Conservation (phyloP, 2,113 vertebrate genomes). For the Sturnira hondurensis region DNA sequence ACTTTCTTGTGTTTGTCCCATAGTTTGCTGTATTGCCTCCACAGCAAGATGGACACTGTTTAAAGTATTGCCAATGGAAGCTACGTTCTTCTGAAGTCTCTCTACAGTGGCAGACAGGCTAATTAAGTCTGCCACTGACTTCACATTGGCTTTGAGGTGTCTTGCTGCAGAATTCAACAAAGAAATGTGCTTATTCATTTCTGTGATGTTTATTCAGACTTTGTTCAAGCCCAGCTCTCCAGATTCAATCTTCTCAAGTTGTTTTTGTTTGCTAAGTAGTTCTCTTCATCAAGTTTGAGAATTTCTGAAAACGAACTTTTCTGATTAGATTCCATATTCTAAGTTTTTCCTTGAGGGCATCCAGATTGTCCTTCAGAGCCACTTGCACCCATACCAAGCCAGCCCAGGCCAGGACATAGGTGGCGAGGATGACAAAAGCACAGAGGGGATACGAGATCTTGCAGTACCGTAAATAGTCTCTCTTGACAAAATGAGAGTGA, state of each 20-base stretch:
- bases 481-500: conserved; percentile 84
- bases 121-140: conserved; percentile 93
- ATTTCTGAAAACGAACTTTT: conserved; percentile 92
- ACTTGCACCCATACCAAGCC: conserved; percentile 98
- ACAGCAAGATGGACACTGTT: conserved; percentile 95
- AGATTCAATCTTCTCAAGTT: conserved; percentile 89
- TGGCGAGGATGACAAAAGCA: conserved; percentile 91
- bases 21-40: conserved; percentile 87
- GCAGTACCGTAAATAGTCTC: conserved; percentile 91
- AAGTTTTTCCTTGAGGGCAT: conserved; percentile 93
- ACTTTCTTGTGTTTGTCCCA: conserved; percentile 89
- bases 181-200: conserved; percentile 86
- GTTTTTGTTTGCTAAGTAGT: conserved; percentile 88
- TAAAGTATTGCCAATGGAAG: conserved; percentile 93
- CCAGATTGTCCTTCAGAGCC: conserved; percentile 94
- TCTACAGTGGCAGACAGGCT: conserved; percentile 92
- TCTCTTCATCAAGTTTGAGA: conserved; percentile 92
- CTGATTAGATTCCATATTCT: conserved; percentile 94
- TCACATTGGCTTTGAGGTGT: conserved; percentile 92
- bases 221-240: conserved; percentile 89
- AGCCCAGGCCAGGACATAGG: conserved; percentile 92
- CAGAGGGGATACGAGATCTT: conserved; percentile 93
- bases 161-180: conserved; percentile 89
- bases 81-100: conserved; percentile 97
- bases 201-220: conserved; percentile 95